Evolutionary conservation across 2,113 vertebrate species (phyloP), one percentile per base, ranked within the genome.

Genomic region (Protobothrops mucrosquamatus): DNA sequence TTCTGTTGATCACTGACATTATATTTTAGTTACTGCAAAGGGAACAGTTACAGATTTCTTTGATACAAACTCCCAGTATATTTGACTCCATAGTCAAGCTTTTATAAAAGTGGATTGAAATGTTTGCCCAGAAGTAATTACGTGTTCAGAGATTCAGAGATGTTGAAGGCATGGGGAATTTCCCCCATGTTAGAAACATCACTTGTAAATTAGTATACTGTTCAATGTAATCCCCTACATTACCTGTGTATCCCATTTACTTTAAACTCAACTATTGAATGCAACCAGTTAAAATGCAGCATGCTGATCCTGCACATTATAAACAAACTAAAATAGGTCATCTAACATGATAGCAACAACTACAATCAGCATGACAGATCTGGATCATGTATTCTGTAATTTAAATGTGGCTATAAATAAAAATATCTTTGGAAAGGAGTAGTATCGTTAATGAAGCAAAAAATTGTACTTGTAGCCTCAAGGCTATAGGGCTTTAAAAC

Each of bases 251-350:
- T 43, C 34, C 46, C 20, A 55, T 88, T 92, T 81, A 81, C 20
- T 89, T 92, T 34, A 92, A 89, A 48, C 6, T 29, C 39, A 89
- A 59, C 34, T 20, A 22, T 9, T 89, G 69, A 34, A 81, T 3
- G 4, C 55, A 89, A 69, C 34, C 51, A 54, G 54, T 48, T 61
- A 85, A n/a, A 52, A 52, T 86, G 57, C 34, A 51, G 69, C 69
- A 89, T 61, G 46, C 69, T 39, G 43, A 86, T 85, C 85, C 29
- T 48, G 20, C 87, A 55, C 34, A 56, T 24, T 51, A 85, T 18
- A 48, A 56, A 89, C 39, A 85, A 52, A 11, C 46, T 61, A 93
- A 89, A 93, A 85, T 59, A 92, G 64, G 59, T 34, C 69, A 85
- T 22, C 52, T 22, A 89, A 59, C 69, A 57, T 85, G 24, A 74